phyloP scores from a whole-genome alignment of 2,888 invertebrate genomes.

The Brenthis ino region DNA sequence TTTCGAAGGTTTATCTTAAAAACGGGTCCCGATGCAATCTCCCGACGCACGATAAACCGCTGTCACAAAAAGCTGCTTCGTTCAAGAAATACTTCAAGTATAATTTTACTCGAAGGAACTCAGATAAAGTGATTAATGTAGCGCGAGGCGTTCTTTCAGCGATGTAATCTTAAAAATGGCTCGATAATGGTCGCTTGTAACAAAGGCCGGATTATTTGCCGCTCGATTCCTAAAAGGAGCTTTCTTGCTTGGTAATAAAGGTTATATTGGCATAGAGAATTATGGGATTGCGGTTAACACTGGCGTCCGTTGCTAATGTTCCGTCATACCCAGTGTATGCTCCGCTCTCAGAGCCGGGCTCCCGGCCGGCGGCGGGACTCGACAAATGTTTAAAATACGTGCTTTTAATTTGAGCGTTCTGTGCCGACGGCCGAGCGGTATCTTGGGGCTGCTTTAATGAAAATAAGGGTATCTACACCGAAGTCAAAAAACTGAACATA shows the following conservation, averaged over 20 bases:
- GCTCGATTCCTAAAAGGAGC: conserved; percentile 11
- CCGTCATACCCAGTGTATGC: conserved; percentile 29
- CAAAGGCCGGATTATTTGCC: conserved; percentile 37
- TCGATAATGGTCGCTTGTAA: conserved; percentile 45
- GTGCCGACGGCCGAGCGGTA: conserved; percentile 4
- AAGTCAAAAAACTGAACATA: neutral
- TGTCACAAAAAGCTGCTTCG: conserved; percentile 42
- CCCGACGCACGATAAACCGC: conserved; percentile 36
- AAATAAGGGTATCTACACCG: too few species aligned
- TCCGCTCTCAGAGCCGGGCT: neutral
- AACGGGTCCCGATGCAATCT: conserved; percentile 31
- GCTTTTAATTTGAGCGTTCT: conserved; percentile 34
- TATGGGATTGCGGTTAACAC: neutral
- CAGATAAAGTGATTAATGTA: conserved; percentile 51
- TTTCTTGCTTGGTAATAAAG: neutral
- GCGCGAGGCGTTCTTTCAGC: conserved; percentile 46
- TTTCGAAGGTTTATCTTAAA: conserved; percentile 24
- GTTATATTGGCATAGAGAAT: conserved; percentile 7
- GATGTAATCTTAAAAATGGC: conserved; percentile 48
- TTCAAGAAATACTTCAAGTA: conserved; percentile 38
- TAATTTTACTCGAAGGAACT: conserved; percentile 38
- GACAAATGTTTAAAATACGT: conserved; percentile 27
- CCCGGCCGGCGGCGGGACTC: conserved; percentile 8
- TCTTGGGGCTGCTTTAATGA: conserved; percentile 5
- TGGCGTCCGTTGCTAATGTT: conserved; percentile 33